phyloP scores from a whole-genome alignment of 2,113 vertebrate species.

The Neogobius melanostomus region DNA sequence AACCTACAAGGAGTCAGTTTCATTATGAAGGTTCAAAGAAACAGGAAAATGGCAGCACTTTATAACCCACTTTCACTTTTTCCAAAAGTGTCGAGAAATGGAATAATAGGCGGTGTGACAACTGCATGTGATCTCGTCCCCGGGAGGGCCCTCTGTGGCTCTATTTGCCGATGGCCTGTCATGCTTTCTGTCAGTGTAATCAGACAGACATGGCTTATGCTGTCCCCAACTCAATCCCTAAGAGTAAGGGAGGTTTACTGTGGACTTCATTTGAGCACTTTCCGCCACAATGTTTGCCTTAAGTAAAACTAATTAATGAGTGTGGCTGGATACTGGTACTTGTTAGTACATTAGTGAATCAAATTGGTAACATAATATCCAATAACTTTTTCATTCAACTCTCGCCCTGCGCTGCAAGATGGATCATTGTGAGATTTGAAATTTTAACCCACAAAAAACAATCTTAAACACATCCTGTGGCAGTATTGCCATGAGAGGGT shows the following conservation, averaged over 20 bases:
- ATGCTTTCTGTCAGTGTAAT: conserved; percentile 26
- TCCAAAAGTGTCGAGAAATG: conserved; percentile 12
- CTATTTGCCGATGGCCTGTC: conserved; percentile 6
- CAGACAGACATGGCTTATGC: conserved; percentile 32
- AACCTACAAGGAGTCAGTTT: conserved; percentile 72
- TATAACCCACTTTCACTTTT: conserved; percentile 6
- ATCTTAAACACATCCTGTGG: no score
- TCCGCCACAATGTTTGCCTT: no score
- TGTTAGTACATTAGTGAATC: no score
- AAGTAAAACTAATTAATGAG: no score
- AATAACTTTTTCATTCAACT: no score
- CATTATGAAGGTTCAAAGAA: conserved; percentile 74
- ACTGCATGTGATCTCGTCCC: conserved; percentile 36
- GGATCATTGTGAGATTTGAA: no score
- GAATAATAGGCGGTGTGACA: conserved; percentile 44
- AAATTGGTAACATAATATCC: no score
- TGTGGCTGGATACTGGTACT: no score
- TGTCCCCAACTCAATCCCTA: conserved; percentile 25
- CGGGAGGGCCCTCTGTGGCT: conserved; percentile 18
- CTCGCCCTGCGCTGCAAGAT: no score
- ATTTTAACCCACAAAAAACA: no score
- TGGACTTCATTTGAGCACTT: conserved; percentile 3
- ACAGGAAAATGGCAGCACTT: conserved; percentile 47
- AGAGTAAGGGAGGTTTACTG: conserved; percentile 12
- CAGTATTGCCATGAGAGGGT: no score